Evolutionary conservation across 2,797 vertebrate genomes (phyloP).

Genomic region (Carduelis carduelis): DNA sequence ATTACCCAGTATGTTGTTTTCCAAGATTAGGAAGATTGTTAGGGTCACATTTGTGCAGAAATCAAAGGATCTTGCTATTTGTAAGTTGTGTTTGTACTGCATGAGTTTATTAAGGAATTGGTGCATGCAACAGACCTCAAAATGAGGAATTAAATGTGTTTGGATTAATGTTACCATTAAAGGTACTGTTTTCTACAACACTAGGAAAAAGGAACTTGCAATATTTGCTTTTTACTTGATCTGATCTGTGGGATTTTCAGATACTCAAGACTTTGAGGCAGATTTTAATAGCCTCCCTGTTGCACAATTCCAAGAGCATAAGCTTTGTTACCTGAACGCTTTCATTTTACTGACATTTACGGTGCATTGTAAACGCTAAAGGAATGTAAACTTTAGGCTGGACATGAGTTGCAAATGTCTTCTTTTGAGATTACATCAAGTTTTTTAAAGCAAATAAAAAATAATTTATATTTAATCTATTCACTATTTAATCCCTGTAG

Average conservation of each 20-base stretch:
- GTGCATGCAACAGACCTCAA: not conserved
- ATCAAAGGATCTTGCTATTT: not conserved
- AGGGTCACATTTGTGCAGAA: not conserved
- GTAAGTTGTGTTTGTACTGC: not conserved
- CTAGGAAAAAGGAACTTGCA: not conserved
- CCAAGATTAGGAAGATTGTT: not conserved
- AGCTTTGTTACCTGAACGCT: not conserved
- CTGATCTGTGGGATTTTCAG: not conserved
- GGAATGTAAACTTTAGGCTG: not conserved
- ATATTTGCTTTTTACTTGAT: not conserved
- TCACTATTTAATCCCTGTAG: not conserved
- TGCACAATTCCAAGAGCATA: not conserved
- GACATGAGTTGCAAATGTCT: not conserved
- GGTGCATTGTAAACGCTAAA: not conserved
- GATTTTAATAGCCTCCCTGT: not conserved
- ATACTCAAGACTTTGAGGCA: not conserved
- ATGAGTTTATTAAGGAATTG: not conserved
- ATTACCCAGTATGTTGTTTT: not conserved
- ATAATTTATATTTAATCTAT: not conserved
- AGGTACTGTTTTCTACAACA: not conserved
- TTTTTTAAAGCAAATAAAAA: not conserved
- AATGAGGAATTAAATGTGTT: not conserved
- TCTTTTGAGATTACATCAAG: not conserved
- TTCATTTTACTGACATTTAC: not conserved
- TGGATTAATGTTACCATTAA: not conserved